Percentiles rank a stretch among this genome's conserved stretches.
phyloP scores from a whole-genome alignment of 2,113 vertebrate species.

The Myanophis thanlyinensis region DNA sequence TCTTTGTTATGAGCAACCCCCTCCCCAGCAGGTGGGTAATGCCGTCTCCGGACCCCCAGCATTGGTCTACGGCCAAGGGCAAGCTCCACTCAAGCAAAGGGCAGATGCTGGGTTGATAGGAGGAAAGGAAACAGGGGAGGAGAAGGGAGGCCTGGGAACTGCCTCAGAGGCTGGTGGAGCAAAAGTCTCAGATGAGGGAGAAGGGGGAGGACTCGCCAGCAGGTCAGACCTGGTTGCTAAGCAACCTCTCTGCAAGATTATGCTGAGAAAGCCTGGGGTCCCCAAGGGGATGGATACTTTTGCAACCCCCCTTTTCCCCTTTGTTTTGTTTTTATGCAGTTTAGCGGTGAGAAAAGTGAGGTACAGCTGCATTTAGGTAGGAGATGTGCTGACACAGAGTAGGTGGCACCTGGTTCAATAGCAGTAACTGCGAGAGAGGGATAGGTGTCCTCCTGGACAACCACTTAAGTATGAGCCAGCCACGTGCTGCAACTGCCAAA shows the following conservation, averaged over 20 bases:
- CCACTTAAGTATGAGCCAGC: background rate
- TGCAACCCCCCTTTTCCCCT: background rate
- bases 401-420: background rate
- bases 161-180: background rate
- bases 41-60: background rate
- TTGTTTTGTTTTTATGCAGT: background rate
- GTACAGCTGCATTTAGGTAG: conserved; percentile 20
- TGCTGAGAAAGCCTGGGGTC: conserved; percentile 58
- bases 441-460: background rate
- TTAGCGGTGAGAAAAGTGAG: background rate
- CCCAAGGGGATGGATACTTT: conserved; percentile 47
- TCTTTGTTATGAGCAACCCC: background rate
- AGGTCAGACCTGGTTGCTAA: conserved; percentile 45
- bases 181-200: conserved; percentile 30
- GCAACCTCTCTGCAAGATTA: conserved; percentile 52
- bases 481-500: background rate
- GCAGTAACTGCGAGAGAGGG: background rate
- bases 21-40: background rate
- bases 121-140: rapidly evolving
- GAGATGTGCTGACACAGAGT: background rate
- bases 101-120: background rate
- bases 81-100: background rate
- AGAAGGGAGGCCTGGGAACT: background rate
- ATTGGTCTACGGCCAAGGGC: background rate
- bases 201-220: conserved; percentile 30